These are phyloP conservation scores for Acleris holmiana DNA, from an alignment of 2,888 invertebrate species.

Conservation along the genomic window DNA sequence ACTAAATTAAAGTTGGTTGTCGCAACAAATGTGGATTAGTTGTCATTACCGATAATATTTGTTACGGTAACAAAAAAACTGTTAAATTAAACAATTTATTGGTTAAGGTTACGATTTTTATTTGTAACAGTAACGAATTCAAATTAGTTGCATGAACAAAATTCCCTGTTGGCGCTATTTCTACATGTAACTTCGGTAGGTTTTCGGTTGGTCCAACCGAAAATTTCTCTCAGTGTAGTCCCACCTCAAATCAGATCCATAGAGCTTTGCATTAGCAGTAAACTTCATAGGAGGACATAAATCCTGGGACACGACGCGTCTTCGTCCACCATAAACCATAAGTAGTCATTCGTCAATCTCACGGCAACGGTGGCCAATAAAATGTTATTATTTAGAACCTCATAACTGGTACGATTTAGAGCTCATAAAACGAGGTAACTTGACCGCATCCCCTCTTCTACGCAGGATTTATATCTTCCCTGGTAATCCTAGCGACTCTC, in stretches of 20 bases:
- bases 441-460: slow-evolving; percentile 59
- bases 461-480: slow-evolving; percentile 56
- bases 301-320: slow-evolving; percentile 64
- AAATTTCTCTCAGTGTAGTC: no score
- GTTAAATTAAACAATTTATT: no score
- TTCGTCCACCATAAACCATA: slow-evolving; percentile 68
- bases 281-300: slow-evolving; percentile 70
- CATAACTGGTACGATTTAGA: slow-evolving; percentile 79
- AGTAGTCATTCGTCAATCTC: slow-evolving; percentile 73
- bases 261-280: slow-evolving; percentile 69
- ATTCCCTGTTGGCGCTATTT: no score
- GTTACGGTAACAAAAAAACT: no score
- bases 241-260: slow-evolving; percentile 46
- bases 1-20: no score
- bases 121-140: no score
- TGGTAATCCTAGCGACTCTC: slow-evolving; percentile 54
- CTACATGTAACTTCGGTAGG: no score
- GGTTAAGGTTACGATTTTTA: no score
- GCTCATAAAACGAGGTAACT: slow-evolving; percentile 70
- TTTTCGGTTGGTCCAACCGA: no score
- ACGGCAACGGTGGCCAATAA: slow-evolving; percentile 72
- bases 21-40: no score
- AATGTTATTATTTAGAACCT: slow-evolving; percentile 80
- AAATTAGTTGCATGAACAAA: no score
- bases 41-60: no score